A percentile compares a stretch with the other conserved stretches of the same genome.
Conservation (phyloP, 1,140 invertebrate species). For the Grapholita molesta region DNA sequence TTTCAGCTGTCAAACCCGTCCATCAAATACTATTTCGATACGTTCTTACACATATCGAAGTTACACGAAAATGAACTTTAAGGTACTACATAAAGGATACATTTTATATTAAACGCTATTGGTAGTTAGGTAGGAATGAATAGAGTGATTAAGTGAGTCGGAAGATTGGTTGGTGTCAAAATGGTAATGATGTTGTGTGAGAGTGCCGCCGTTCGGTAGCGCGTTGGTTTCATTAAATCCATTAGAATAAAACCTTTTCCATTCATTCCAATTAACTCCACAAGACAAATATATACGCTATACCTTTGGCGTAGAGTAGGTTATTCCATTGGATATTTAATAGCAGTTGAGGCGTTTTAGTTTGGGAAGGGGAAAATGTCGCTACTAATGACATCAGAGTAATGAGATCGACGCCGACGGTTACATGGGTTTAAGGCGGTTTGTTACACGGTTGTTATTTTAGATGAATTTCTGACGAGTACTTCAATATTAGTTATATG, state of each 20-base stretch:
- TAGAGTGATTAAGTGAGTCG: background rate
- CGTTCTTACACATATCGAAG: background rate
- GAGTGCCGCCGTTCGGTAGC: background rate
- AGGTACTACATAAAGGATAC: background rate
- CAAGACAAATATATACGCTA: background rate
- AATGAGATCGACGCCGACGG: background rate
- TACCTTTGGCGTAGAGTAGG: background rate
- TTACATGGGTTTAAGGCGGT: background rate
- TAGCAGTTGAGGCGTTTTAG: background rate
- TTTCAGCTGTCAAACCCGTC: constrained; percentile 1
- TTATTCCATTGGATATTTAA: background rate
- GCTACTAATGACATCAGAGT: background rate
- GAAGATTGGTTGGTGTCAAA: constrained; percentile 2
- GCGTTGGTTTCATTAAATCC: background rate
- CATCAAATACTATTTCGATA: background rate
- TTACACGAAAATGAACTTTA: background rate
- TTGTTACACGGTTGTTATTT: constrained; percentile 1
- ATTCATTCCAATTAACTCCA: background rate
- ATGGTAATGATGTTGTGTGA: constrained; percentile 2
- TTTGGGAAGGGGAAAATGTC: background rate
- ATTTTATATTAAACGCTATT: background rate
- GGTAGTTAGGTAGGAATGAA: background rate
- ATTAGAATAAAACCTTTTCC: background rate
- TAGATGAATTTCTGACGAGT: background rate
- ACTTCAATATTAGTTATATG: background rate